These are phyloP conservation scores for Parnassius mnemosyne DNA, from an alignment of 2,888 invertebrate species.

Conservation along the genomic window DNA sequence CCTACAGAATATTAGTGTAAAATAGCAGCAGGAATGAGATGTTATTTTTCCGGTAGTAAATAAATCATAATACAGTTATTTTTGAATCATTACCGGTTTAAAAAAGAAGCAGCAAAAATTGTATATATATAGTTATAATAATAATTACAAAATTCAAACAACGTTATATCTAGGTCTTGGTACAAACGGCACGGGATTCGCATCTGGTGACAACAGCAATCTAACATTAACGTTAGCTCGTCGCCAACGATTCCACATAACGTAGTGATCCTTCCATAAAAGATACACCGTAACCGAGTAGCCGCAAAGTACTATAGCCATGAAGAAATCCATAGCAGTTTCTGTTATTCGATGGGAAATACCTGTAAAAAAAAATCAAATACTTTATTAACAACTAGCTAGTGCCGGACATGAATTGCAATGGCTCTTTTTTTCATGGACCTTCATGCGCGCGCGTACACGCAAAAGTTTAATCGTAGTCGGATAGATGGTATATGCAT, in stretches of 20 bases:
- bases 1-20: too few species aligned
- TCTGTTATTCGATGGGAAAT: constrained; percentile 81
- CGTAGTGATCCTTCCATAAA: constrained; percentile 83
- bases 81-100: too few species aligned
- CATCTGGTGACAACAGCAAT: constrained; percentile 76
- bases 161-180: constrained; percentile 66
- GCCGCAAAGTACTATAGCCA: constrained; percentile 82
- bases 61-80: too few species aligned
- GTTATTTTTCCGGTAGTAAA: too few species aligned
- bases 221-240: constrained; percentile 83
- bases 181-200: constrained; percentile 68
- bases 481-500: too few species aligned
- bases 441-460: too few species aligned
- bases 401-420: too few species aligned
- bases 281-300: constrained; percentile 83
- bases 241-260: constrained; percentile 86
- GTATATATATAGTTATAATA: constrained; percentile 7
- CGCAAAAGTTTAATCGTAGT: too few species aligned
- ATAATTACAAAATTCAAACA: constrained; percentile 45
- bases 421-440: too few species aligned
- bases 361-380: constrained; percentile 45
- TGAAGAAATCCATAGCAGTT: constrained; percentile 81
- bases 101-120: too few species aligned
- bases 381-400: background rate
- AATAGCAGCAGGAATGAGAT: too few species aligned